Evolutionary conservation across 2,797 vertebrate species (phyloP), one percentile per base, ranked within the genome.

Genomic region (Eptatretus atami): DNA sequence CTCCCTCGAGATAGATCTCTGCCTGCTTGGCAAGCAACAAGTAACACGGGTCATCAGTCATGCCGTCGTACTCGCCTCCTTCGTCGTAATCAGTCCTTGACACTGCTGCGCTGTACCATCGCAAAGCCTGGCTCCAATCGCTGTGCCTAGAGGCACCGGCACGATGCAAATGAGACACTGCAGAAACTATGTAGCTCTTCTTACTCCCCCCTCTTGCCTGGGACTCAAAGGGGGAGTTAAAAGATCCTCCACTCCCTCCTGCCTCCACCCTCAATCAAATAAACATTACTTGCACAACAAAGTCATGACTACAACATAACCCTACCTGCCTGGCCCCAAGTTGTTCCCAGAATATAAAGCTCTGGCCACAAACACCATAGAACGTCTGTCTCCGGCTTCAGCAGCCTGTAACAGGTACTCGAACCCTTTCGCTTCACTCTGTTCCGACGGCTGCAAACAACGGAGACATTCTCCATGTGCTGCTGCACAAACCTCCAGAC

Each of bases 41-140:
- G 55, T 88, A 80, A 0, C 79, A 78, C 1, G 90, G 87, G 67
- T 96, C 84, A 2, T 90, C 82, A 66, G 84, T 84, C 53, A 80
- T 82, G 60, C 84, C 87, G 1, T 98, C 82, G 0, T 79, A 98
- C 75, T 95, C 88, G 2, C 92, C 92, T 0, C 85, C 86, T 67
- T 95, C 87, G 0, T 98, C 92, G 0, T 76, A 82, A 69, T 98
- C 92, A 0, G 75, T 83, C 76, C 80, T 98, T 72, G 84, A 84
- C 64, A 96, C 70, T 0, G 73, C 82, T 0, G 72, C 73, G 9
- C 76, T 74, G 54, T 94, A 98, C 90, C 90, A 98, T 69, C 67
- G 73, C 54, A 87, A 68, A 0, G 88, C 86, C 66, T 84, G 79
- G 9, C 70, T 68, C 90, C 92, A 98, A 70, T 90, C 73, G 69